A percentile compares a stretch with the other conserved stretches of the same genome.
phyloP scores from a whole-genome alignment of 2,113 vertebrate species.

The Epinephelus lanceolatus region DNA sequence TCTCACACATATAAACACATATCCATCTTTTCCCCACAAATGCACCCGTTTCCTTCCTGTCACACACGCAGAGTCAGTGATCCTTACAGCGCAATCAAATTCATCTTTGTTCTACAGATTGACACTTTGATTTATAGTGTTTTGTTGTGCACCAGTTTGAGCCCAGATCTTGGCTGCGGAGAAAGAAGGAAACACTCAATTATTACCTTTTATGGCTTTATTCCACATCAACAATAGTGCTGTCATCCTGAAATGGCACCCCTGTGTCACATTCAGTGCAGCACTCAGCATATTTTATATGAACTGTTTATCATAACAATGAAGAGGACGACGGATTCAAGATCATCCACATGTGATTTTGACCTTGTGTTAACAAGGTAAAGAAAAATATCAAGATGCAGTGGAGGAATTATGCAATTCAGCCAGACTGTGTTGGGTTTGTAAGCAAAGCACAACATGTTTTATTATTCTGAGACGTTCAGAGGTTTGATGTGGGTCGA shows the following conservation, averaged over 20 bases:
- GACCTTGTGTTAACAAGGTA: constrained; percentile 19
- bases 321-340: constrained; percentile 34
- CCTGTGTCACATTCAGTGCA: constrained; percentile 21
- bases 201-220: constrained; percentile 47
- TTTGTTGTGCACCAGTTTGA: constrained; percentile 52
- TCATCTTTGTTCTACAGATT: constrained; percentile 69
- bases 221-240: constrained; percentile 36
- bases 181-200: constrained; percentile 38
- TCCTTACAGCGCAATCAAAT: constrained; percentile 70
- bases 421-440: background rate
- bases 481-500: background rate
- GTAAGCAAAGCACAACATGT: background rate
- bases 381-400: constrained; percentile 2
- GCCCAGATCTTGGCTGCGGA: constrained; percentile 1
- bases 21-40: constrained; percentile 22
- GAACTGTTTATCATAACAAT: constrained; percentile 47
- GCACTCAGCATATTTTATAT: constrained; percentile 39
- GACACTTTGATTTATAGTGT: constrained; percentile 74
- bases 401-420: background rate
- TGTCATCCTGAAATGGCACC: constrained; percentile 39
- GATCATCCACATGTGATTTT: constrained; percentile 25
- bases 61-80: constrained; percentile 64
- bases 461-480: background rate
- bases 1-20: constrained; percentile 17
- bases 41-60: constrained; percentile 28